phyloP scores from a whole-genome alignment of 2,888 invertebrate genomes.

The Frankliniella intonsa region DNA sequence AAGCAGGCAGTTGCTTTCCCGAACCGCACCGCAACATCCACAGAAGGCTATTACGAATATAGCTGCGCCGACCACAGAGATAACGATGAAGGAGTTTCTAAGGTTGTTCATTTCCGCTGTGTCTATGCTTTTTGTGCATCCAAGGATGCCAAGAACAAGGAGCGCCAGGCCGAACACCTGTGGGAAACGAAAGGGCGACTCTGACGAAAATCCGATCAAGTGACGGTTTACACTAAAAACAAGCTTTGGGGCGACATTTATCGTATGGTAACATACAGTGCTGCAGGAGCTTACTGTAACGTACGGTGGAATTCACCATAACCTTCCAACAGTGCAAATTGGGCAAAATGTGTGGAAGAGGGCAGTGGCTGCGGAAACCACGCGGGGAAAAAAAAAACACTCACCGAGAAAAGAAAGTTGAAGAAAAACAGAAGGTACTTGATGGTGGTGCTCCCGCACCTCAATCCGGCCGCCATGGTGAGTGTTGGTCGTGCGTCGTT shows the following conservation, averaged over 20 bases:
- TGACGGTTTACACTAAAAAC: not conserved
- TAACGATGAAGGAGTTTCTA: conserved; percentile 76
- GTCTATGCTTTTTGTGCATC: conserved; percentile 60
- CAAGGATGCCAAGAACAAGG: conserved; percentile 74
- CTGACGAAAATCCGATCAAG: not conserved
- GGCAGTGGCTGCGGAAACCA: too few species aligned
- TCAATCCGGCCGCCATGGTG: not conserved
- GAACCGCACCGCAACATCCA: conserved; percentile 91
- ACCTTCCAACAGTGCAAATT: too few species aligned
- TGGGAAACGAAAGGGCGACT: conserved; percentile 44
- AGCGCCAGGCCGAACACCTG: conserved; percentile 84
- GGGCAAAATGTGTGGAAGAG: too few species aligned
- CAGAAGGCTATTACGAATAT: conserved; percentile 90
- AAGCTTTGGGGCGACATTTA: too few species aligned
- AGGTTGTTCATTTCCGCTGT: conserved; percentile 70
- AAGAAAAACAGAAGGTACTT: conserved; percentile 70
- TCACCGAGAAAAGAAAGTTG: conserved; percentile 72
- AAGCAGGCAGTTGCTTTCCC: conserved; percentile 93
- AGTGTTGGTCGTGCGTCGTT: not conserved
- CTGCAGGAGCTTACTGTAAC: too few species aligned
- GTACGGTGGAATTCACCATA: too few species aligned
- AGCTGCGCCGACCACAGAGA: conserved; percentile 79
- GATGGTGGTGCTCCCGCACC: conserved; percentile 41
- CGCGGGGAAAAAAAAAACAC: conserved; percentile 42
- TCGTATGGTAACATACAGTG: too few species aligned